phyloP scores from a whole-genome alignment of 2,797 vertebrate genomes.

The Gambusia yucatana region DNA sequence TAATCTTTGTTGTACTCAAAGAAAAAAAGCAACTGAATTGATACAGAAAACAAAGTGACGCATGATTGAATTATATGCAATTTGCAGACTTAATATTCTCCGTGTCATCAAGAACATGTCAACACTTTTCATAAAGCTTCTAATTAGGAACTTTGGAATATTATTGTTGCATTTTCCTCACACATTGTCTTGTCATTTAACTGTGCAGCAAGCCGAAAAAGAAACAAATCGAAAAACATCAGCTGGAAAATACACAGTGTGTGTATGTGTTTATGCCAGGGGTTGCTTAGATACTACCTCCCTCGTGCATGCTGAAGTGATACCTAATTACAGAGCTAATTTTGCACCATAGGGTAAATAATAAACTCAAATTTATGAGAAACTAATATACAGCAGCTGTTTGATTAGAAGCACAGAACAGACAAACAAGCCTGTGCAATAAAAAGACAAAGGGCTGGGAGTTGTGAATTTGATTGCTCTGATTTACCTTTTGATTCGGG shows the following conservation, averaged over 20 bases:
- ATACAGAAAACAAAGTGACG: conserved; percentile 25
- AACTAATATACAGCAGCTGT: conserved; percentile 11
- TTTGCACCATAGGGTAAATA: conserved; percentile 44
- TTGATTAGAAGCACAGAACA: conserved; percentile 5
- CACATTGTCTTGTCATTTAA: conserved; percentile 29
- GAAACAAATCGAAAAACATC: conserved; percentile 10
- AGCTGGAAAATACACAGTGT: conserved; percentile 10
- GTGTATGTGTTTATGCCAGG: conserved; percentile 22
- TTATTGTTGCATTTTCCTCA: conserved; percentile 31
- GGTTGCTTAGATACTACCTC: conserved; percentile 51
- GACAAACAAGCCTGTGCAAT: not conserved
- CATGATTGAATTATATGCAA: not conserved
- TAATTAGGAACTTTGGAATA: not conserved
- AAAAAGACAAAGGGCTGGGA: conserved; percentile 6
- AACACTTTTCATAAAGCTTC: conserved; percentile 9
- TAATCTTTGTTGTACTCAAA: not conserved
- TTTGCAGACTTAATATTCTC: conserved; percentile 32
- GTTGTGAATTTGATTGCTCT: conserved; percentile 11
- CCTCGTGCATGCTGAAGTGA: conserved; percentile 21
- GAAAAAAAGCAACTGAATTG: not conserved
- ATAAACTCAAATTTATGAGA: conserved; percentile 19
- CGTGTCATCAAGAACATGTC: not conserved
- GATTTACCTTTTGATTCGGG: conserved; percentile 2
- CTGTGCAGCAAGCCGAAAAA: conserved; percentile 6
- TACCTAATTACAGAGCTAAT: conserved; percentile 45